Percentiles rank a stretch among this genome's conserved stretches.
These are phyloP conservation scores for Callorhinus ursinus DNA, from an alignment of 2,113 vertebrate genomes.

Conservation along the genomic window DNA sequence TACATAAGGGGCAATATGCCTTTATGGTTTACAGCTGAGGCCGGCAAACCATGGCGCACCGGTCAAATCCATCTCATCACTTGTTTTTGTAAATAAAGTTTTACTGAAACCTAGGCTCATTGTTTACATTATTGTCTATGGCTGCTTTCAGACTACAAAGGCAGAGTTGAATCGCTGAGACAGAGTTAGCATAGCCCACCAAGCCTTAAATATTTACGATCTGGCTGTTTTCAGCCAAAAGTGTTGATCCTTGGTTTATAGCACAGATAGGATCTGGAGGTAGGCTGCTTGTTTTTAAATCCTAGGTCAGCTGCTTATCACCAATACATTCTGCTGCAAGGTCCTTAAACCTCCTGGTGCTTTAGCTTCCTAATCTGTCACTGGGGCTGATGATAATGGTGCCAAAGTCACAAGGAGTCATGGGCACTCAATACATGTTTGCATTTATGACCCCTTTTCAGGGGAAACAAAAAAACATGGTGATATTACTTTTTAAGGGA, in stretches of 20 bases:
- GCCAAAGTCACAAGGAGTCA: neutral
- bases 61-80: neutral
- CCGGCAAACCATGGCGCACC: neutral
- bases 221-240: neutral
- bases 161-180: neutral
- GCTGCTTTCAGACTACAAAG: neutral
- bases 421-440: neutral
- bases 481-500: neutral
- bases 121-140: neutral
- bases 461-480: neutral
- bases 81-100: neutral
- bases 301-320: neutral
- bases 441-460: neutral
- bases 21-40: neutral
- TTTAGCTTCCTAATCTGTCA: conserved; percentile 24
- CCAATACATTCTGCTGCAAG: neutral
- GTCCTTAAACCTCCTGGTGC: neutral
- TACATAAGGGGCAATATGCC: neutral
- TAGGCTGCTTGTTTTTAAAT: neutral
- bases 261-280: neutral
- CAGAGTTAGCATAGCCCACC: neutral
- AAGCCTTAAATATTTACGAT: neutral
- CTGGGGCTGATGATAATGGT: neutral
- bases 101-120: neutral
- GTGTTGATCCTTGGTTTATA: neutral